Evolutionary conservation across 2,888 invertebrate species (phyloP).

Genomic region (Napeogenes inachia): DNA sequence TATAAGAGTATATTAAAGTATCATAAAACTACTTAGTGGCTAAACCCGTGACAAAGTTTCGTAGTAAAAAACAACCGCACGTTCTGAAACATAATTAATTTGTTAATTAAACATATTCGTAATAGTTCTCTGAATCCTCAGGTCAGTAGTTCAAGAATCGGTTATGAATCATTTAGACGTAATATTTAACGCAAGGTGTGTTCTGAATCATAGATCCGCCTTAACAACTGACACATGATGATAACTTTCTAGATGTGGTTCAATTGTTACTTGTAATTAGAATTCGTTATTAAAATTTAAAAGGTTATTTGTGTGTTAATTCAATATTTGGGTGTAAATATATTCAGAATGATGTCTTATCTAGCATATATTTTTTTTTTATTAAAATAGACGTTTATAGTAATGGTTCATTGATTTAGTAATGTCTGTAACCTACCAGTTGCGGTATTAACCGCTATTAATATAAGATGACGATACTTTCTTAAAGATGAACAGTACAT

Average conservation of each 20-base stretch:
- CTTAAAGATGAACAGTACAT: slow-evolving; percentile 31
- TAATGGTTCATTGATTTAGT: slow-evolving; percentile 11
- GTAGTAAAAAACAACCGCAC: slow-evolving; percentile 16
- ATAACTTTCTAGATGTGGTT: slow-evolving; percentile 18
- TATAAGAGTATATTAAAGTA: too few species aligned
- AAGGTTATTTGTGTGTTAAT: too few species aligned
- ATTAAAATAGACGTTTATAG: background rate
- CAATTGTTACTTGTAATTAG: slow-evolving; percentile 16
- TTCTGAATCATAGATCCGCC: slow-evolving; percentile 56
- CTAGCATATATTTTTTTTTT: background rate
- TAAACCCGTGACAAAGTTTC: slow-evolving; percentile 12
- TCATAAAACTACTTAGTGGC: too few species aligned
- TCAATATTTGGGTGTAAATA: too few species aligned
- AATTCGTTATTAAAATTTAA: too few species aligned
- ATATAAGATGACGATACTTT: slow-evolving; percentile 28
- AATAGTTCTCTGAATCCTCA: slow-evolving; percentile 25
- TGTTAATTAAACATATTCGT: slow-evolving; percentile 19
- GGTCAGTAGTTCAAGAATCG: slow-evolving; percentile 52
- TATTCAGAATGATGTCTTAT: too few species aligned
- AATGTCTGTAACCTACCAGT: slow-evolving; percentile 9
- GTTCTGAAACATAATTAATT: slow-evolving; percentile 11
- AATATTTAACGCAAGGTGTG: slow-evolving; percentile 32
- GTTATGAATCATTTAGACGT: slow-evolving; percentile 29
- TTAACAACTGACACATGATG: slow-evolving; percentile 31
- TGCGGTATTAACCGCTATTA: slow-evolving; percentile 22